These are phyloP conservation scores for Gila orcuttii DNA, from an alignment of 2,113 vertebrate genomes.

Conservation along the genomic window DNA sequence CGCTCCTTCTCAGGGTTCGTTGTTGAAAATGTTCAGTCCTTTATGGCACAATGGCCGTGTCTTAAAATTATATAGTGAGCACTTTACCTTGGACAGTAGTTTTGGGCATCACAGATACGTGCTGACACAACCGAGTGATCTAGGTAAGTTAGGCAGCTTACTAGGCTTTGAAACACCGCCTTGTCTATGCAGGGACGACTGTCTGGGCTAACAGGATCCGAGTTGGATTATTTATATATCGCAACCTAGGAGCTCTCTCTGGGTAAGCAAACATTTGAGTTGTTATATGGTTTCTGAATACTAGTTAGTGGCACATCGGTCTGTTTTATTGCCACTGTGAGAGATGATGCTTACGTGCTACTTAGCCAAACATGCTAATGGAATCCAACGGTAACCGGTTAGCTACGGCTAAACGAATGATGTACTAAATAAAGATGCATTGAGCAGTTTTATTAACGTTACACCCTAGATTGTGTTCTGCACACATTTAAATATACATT, in stretches of 20 bases:
- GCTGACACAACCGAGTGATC: not conserved
- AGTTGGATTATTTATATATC: not conserved
- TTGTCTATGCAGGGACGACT: not conserved
- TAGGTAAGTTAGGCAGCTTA: not conserved
- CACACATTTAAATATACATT: not conserved
- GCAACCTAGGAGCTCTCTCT: conserved; percentile 37
- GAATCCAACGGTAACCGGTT: conserved; percentile 9
- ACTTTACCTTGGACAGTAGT: not conserved
- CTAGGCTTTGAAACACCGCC: not conserved
- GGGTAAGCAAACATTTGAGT: conserved; percentile 49
- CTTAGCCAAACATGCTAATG: conserved; percentile 6
- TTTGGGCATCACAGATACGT: not conserved
- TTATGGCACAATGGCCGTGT: not conserved
- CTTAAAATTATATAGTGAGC: not conserved
- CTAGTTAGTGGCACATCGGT: not conserved
- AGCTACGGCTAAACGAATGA: not conserved
- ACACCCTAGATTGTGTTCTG: not conserved
- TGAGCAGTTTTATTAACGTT: not conserved
- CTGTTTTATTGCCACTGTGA: not conserved
- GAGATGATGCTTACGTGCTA: not conserved
- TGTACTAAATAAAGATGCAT: conserved; percentile 1
- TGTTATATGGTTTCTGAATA: not conserved
- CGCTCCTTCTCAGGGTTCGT: not conserved
- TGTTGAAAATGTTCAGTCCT: not conserved
- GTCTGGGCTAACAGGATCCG: conserved; percentile 14